Evolutionary conservation across 2,888 invertebrate species (phyloP).

Genomic region (Chymomyza caudatula): DNA sequence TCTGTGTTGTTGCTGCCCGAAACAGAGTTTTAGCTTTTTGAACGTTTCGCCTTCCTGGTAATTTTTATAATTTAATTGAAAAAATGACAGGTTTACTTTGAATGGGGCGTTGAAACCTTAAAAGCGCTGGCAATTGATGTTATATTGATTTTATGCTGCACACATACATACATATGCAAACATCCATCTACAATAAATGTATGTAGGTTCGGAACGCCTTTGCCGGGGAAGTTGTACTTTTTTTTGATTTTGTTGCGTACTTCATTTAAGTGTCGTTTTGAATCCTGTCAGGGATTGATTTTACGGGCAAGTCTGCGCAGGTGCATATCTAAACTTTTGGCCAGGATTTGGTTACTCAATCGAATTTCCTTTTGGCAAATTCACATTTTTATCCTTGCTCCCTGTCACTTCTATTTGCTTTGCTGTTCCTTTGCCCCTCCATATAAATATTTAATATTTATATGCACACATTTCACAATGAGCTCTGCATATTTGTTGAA

Average conservation of each 20-base stretch:
- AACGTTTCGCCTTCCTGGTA: conserved; percentile 21
- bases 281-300: conserved; percentile 15
- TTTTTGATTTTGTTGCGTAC: conserved; percentile 17
- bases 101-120: conserved; percentile 46
- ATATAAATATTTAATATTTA: conserved; percentile 42
- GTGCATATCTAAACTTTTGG: conserved; percentile 6
- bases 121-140: conserved; percentile 45
- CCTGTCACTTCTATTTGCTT: not conserved
- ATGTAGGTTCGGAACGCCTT: conserved; percentile 3
- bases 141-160: conserved; percentile 37
- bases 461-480: conserved; percentile 13
- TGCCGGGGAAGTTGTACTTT: not conserved
- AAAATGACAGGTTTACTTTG: conserved; percentile 53
- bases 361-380: not conserved
- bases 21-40: not conserved
- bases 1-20: conserved; percentile 25
- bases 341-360: not conserved
- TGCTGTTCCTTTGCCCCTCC: not conserved
- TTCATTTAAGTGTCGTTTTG: conserved; percentile 47
- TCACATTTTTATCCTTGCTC: conserved; percentile 9
- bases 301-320: conserved; percentile 13
- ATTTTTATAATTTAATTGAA: conserved; percentile 69
- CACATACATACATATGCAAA: not conserved
- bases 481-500: not conserved
- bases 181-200: not conserved